These are phyloP conservation scores for Platycercus adscitus DNA, from an alignment of 2,113 vertebrate species.

Conservation along the genomic window DNA sequence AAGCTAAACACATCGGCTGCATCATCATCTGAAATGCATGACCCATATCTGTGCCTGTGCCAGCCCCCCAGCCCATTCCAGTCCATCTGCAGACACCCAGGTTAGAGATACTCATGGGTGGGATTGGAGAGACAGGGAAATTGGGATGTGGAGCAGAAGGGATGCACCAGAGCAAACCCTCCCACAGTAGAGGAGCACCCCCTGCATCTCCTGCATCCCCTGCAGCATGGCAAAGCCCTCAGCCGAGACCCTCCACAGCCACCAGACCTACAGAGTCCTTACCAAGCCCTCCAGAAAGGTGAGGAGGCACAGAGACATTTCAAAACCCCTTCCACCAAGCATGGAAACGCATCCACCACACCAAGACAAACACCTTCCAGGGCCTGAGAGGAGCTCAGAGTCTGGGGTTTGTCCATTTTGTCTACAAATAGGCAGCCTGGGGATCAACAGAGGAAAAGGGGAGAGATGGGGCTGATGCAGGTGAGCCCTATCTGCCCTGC, in stretches of 20 bases:
- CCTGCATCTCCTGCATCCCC: background rate
- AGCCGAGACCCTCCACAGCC: accelerated
- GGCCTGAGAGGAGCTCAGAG: background rate
- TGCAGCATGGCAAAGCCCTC: background rate
- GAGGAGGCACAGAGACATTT: accelerated
- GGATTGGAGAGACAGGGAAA: background rate
- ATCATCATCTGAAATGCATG: background rate
- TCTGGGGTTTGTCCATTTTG: background rate
- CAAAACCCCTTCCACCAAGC: background rate
- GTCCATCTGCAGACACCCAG: background rate
- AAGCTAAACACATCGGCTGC: background rate
- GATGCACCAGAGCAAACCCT: accelerated
- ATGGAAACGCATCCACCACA: accelerated
- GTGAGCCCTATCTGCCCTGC: background rate
- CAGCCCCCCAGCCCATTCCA: background rate
- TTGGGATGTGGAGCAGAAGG: accelerated
- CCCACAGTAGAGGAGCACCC: background rate
- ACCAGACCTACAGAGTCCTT: background rate
- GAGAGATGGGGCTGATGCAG: background rate
- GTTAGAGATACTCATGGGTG: accelerated
- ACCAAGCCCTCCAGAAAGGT: background rate
- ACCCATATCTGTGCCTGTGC: accelerated
- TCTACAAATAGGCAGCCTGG: background rate
- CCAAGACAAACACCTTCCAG: background rate
- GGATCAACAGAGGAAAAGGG: background rate